These are phyloP conservation scores for Germaria angustata DNA, from an alignment of 2,888 invertebrate species.

Conservation along the genomic window DNA sequence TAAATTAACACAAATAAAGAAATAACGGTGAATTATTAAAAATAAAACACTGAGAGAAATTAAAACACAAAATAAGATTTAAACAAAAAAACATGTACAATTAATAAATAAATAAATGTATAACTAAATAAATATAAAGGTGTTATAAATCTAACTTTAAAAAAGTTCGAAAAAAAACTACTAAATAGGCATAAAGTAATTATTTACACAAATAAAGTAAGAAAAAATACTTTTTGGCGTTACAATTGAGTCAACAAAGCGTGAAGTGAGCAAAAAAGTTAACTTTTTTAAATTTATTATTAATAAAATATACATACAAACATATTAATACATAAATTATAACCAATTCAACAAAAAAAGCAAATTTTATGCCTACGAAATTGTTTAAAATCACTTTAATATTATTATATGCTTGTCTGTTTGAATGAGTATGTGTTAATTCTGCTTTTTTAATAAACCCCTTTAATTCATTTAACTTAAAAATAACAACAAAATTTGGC, in stretches of 20 bases:
- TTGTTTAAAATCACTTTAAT: conserved; percentile 11
- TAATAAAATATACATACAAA: conserved; percentile 20
- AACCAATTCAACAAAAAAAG: background rate
- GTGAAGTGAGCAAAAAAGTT: conserved; percentile 73
- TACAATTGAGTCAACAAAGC: conserved; percentile 74
- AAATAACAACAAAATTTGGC: background rate
- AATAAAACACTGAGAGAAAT: conserved; percentile 65
- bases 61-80: conserved; percentile 9
- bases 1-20: conserved; percentile 36
- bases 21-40: conserved; percentile 35
- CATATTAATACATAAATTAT: conserved; percentile 9
- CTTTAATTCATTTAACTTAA: conserved; percentile 1
- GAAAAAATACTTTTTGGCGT: conserved; percentile 47
- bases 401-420: background rate
- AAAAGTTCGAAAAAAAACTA: background rate
- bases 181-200: background rate
- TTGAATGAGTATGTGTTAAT: background rate
- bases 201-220: conserved; percentile 10
- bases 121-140: background rate
- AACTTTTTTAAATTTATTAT: conserved; percentile 17
- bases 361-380: conserved; percentile 23
- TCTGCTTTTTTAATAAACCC: background rate
- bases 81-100: background rate
- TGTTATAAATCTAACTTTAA: conserved; percentile 10
- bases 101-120: conserved; percentile 6